Base-by-base conservation (phyloP, 2,888 invertebrate species). In the Trachelus tabidus region DNA sequence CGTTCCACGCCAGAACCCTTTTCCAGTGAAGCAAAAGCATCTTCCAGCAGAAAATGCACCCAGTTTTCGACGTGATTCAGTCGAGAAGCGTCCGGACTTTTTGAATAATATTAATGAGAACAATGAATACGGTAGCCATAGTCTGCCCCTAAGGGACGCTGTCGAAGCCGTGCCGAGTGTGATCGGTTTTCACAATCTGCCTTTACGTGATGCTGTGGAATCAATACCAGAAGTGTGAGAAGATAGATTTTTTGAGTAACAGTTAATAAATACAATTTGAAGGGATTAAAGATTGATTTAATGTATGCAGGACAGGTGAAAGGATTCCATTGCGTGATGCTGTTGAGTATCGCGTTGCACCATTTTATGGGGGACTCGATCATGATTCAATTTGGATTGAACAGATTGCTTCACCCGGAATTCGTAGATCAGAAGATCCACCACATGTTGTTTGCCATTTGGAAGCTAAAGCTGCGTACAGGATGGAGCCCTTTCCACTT, bases 141-240 rank as follows among this genome's bases (percentile, higher is more conserved):
- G 91, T 79, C 88, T 95, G 75, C 97, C 97, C 0, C 92, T 97
- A 79, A 93, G 97, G 79, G 93, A 94, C 75, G 96, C 97, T 1
- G 96, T 97, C 3, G 97, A 97, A 91, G 83, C 88, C n/a, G 79
- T 87, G 40, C 90, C 91, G 12, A 84, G 85, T 75, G 79, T 76
- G 40, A 73, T 79, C 15, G 81, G 79, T 34, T 69, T 69, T 2
- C 81, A 73, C 30, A 78, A 80, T 69, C 79, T 82, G 40, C 81
- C 80, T 12, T 78, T 86, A 12, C 78, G 82, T 0, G 84, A 84
- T 31, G 79, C 77, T n/a, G 73, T 83, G 37, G 77, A 81, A 75
- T 69, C 73, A 12, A 75, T 80, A 77, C 79, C 81, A 30, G 79
- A 83, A 77, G 75, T 33, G 82, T 83, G 73, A 12, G 81, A 75